A percentile compares a stretch with the other conserved stretches of the same genome.
phyloP scores from a whole-genome alignment of 1,140 invertebrate genomes.

The Dendrolimus kikuchii region DNA sequence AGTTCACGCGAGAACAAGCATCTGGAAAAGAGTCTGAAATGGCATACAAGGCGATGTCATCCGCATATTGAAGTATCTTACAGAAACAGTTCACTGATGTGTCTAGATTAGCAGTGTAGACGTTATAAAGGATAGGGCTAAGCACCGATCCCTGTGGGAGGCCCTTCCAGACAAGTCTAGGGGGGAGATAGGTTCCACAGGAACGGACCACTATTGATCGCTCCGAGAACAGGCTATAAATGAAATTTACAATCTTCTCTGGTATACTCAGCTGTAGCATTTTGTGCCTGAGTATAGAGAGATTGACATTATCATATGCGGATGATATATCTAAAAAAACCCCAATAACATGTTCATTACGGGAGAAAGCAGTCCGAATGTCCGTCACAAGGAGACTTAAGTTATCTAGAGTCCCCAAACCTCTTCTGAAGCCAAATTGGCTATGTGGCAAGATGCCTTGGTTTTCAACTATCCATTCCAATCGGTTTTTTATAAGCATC shows the following conservation, averaged over 20 bases:
- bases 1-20: neutral
- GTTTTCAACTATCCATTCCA: constrained; percentile 16
- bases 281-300: constrained; percentile 11
- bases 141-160: too few relatives aligned
- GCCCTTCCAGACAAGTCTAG: neutral
- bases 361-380: too few relatives aligned
- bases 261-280: constrained; percentile 9
- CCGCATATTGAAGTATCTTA: neutral
- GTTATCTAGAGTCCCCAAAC: neutral
- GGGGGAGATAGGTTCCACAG: neutral
- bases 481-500: constrained; percentile 9
- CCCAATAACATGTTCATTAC: neutral
- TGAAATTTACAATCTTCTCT: constrained; percentile 1
- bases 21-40: neutral
- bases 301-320: constrained; percentile 15
- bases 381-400: too few relatives aligned
- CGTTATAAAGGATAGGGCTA: too few relatives aligned
- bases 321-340: constrained; percentile 11
- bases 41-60: neutral
- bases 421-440: constrained; percentile 4
- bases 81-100: neutral
- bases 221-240: neutral
- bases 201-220: neutral
- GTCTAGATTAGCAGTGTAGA: too few relatives aligned
- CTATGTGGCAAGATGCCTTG: constrained; percentile 7